Percentiles rank a stretch among this genome's conserved stretches.
Evolutionary conservation across 2,888 invertebrate genomes (phyloP).

Genomic region (Neoscelio sp.): DNA sequence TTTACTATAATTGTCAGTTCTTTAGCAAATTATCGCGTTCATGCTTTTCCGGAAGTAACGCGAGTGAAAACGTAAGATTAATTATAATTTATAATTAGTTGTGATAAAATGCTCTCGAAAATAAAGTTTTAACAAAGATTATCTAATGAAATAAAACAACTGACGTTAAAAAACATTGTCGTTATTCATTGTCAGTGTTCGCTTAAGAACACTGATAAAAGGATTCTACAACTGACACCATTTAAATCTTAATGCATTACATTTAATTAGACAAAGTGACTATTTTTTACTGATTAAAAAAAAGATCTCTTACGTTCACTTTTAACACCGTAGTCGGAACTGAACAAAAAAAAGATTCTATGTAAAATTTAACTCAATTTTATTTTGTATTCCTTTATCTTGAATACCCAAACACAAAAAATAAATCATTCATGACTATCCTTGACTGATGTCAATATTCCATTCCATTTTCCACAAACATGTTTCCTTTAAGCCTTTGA

Average conservation of each 20-base stretch:
- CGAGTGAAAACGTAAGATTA: constrained; percentile 13
- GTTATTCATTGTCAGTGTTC: constrained; percentile 50
- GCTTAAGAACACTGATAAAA: constrained; percentile 50
- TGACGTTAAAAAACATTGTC: constrained; percentile 30
- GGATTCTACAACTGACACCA: constrained; percentile 49
- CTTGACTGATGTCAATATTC: no score
- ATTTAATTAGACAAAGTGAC: constrained; percentile 53
- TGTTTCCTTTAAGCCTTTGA: no score
- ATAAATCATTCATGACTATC: no score
- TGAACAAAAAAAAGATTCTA: no score
- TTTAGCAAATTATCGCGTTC: neutral
- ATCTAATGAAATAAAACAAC: constrained; percentile 36
- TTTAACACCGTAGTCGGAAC: no score
- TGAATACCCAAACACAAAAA: no score
- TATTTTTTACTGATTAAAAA: no score
- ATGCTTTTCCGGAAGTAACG: neutral
- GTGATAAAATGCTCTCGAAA: constrained; percentile 23
- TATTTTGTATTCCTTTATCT: no score
- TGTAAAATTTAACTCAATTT: no score
- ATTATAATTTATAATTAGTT: constrained; percentile 36
- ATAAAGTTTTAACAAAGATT: constrained; percentile 44
- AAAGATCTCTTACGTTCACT: no score
- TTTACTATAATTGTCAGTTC: constrained; percentile 1
- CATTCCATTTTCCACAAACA: neutral
- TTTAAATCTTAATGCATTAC: constrained; percentile 57